phyloP scores from a whole-genome alignment of 2,797 vertebrate genomes.

The Acomys russatus region DNA sequence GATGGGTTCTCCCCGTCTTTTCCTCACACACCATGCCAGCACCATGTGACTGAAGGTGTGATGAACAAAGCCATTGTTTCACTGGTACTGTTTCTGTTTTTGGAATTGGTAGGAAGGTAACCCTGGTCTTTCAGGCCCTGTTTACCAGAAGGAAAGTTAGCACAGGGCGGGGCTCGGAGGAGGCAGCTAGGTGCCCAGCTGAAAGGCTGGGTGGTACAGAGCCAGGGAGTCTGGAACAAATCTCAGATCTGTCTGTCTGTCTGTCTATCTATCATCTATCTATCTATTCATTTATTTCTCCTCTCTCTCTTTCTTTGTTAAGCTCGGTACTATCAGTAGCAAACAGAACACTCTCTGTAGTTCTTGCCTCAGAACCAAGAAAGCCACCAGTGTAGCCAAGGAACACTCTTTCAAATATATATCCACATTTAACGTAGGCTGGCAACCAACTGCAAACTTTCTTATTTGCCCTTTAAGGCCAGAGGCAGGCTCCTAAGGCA shows the following conservation, averaged over 20 bases:
- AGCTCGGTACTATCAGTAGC: slow-evolving; percentile 66
- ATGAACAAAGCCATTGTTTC: slow-evolving; percentile 77
- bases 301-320: neutral
- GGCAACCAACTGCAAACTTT: slow-evolving; percentile 69
- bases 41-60: slow-evolving; percentile 47
- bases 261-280: neutral
- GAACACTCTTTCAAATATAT: slow-evolving; percentile 76
- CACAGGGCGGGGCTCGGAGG: slow-evolving; percentile 67
- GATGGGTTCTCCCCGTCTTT: neutral
- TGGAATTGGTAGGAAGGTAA: slow-evolving; percentile 53
- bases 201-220: slow-evolving; percentile 75
- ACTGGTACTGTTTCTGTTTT: slow-evolving; percentile 81
- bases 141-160: neutral
- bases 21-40: neutral
- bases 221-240: slow-evolving; percentile 78
- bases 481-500: slow-evolving; percentile 71
- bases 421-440: slow-evolving; percentile 58
- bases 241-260: slow-evolving; percentile 65
- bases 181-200: slow-evolving; percentile 65
- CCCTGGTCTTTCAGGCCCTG: slow-evolving; percentile 71
- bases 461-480: slow-evolving; percentile 80
- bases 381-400: slow-evolving; percentile 78
- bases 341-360: slow-evolving; percentile 71
- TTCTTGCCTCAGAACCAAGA: slow-evolving; percentile 73
- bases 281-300: slow-evolving; percentile 71